Conservation (phyloP, 2,797 vertebrate genomes). For the Gymnothorax reevesii region DNA sequence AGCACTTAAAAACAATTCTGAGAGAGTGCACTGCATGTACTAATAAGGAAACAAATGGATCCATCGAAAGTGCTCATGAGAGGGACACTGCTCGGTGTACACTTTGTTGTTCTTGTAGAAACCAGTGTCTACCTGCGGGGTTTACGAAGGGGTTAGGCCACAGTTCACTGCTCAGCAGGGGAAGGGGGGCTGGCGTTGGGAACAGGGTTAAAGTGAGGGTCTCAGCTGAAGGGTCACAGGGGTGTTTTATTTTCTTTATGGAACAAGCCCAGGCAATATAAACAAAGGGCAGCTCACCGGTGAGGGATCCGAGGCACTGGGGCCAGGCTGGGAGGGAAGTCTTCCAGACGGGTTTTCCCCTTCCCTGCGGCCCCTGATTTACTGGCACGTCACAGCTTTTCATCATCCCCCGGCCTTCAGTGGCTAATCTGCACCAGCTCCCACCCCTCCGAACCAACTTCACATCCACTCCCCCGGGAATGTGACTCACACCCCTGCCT, state of each 20-base stretch:
- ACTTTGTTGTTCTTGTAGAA: background rate
- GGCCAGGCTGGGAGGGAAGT: conserved; percentile 38
- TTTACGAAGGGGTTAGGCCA: background rate
- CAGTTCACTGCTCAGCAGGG: background rate
- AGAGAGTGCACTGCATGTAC: background rate
- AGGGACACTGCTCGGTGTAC: background rate
- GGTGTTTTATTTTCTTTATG: conserved; percentile 63
- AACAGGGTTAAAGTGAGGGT: conserved; percentile 52
- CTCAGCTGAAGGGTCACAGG: conserved; percentile 65
- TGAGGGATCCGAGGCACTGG: conserved; percentile 1
- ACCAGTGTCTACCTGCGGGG: background rate
- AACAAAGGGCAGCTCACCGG: conserved; percentile 50
- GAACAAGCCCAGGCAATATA: conserved; percentile 55
- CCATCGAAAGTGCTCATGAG: background rate
- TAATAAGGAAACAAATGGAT: background rate
- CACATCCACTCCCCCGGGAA: conserved; percentile 44
- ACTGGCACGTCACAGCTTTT: conserved; percentile 37
- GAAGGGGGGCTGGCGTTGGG: conserved; percentile 52
- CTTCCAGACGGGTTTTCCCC: conserved; percentile 48
- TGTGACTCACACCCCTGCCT: conserved; percentile 44
- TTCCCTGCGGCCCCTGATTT: conserved; percentile 37
- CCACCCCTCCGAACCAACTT: conserved; percentile 38
- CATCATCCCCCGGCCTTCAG: conserved; percentile 42
- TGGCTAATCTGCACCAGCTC: conserved; percentile 19
- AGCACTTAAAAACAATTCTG: background rate